Evolutionary conservation across 2,797 vertebrate species (phyloP).

Genomic region (Tolypeutes matacus): DNA sequence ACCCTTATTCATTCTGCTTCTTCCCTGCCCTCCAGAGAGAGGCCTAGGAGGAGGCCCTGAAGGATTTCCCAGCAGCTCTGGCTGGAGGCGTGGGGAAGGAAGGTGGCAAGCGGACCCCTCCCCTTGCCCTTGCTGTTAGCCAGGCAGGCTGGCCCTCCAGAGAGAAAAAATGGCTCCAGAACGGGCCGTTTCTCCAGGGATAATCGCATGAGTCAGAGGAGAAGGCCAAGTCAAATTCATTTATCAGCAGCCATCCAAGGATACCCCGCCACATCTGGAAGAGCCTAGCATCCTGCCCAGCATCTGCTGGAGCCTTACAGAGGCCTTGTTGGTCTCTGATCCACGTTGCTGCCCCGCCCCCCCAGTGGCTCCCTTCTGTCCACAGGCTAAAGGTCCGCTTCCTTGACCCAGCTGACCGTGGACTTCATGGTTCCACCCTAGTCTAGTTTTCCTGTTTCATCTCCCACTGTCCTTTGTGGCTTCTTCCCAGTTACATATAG

Average conservation of each 20-base stretch:
- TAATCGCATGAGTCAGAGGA: conserved; percentile 31
- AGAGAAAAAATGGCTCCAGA: conserved; percentile 27
- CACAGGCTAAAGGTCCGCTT: not conserved
- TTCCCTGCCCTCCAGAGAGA: not conserved
- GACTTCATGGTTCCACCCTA: not conserved
- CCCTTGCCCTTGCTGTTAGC: not conserved
- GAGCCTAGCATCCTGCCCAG: not conserved
- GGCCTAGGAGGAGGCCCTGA: not conserved
- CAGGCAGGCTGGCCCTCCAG: conserved; percentile 60
- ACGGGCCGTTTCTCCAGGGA: conserved; percentile 59
- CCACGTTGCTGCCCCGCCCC: fast-evolving
- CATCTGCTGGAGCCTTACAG: not conserved
- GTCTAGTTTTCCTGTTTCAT: not conserved
- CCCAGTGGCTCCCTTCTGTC: not conserved
- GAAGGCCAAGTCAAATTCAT: conserved; percentile 25
- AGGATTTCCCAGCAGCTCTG: not conserved
- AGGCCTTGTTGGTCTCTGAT: not conserved
- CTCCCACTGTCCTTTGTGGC: not conserved
- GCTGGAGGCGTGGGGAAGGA: not conserved
- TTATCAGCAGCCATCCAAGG: conserved; percentile 1
- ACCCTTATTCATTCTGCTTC: not conserved
- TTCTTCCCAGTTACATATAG: not conserved
- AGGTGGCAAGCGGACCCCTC: not conserved
- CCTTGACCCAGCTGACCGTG: not conserved
- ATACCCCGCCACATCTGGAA: not conserved